Conservation (phyloP, 2,888 invertebrate genomes). For the Melanostoma scalare region DNA sequence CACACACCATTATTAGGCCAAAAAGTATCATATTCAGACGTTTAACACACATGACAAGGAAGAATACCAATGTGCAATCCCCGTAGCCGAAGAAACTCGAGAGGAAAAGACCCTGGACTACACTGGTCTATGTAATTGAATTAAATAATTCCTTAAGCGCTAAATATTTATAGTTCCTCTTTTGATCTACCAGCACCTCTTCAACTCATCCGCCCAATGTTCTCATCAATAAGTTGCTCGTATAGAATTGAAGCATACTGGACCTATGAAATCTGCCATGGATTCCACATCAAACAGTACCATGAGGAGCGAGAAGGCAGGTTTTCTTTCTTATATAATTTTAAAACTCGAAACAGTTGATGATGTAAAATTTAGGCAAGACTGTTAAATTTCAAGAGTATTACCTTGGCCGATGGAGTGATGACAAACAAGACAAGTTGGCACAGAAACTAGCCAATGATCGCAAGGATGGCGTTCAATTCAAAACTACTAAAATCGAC, state of each 20-base stretch:
- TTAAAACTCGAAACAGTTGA: neutral
- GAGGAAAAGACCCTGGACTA: slow-evolving; percentile 79
- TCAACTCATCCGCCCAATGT: slow-evolving; percentile 89
- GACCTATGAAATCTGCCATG: slow-evolving; percentile 98
- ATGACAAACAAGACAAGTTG: slow-evolving; percentile 85
- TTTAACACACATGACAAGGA: slow-evolving; percentile 88
- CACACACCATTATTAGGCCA: slow-evolving; percentile 71
- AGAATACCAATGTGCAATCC: slow-evolving; percentile 91
- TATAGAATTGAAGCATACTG: slow-evolving; percentile 95
- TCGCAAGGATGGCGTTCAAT: slow-evolving; percentile 84
- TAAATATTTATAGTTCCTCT: neutral
- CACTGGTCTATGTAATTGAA: slow-evolving; percentile 77
- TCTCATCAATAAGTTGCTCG: slow-evolving; percentile 91
- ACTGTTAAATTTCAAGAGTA: slow-evolving; percentile 92
- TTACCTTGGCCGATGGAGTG: slow-evolving; percentile 90
- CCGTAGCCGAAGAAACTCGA: slow-evolving; percentile 83
- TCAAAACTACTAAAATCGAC: slow-evolving; percentile 90
- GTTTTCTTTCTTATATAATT: neutral
- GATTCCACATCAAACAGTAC: slow-evolving; percentile 94
- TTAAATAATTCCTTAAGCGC: neutral
- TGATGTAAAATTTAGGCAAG: slow-evolving; percentile 83
- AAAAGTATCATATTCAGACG: slow-evolving; percentile 75
- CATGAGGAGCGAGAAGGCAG: slow-evolving; percentile 95
- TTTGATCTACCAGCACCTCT: slow-evolving; percentile 84
- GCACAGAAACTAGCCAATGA: slow-evolving; percentile 83